phyloP scores from a whole-genome alignment of 2,113 vertebrate species.

The Hassar affinis region DNA sequence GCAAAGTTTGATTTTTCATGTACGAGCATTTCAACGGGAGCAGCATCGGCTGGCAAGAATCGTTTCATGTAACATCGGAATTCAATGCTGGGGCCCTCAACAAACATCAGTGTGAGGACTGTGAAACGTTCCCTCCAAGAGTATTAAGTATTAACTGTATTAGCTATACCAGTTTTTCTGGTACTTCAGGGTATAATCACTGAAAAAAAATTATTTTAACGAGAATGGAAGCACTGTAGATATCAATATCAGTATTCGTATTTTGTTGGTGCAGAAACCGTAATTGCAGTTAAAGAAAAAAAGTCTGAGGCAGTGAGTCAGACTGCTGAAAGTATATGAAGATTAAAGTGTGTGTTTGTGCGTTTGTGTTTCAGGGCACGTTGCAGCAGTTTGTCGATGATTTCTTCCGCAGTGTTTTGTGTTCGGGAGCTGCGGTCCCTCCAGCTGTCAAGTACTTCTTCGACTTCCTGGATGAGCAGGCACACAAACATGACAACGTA shows the following conservation, averaged over 20 bases:
- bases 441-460: conserved; percentile 97
- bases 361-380: conserved; percentile 78
- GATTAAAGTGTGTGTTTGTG: conserved; percentile 6
- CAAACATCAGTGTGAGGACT: too few relatives aligned
- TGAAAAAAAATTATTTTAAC: neutral
- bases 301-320: neutral
- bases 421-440: conserved; percentile 81
- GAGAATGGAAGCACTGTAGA: neutral
- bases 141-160: too few relatives aligned
- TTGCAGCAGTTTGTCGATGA: conserved; percentile 97
- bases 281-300: neutral
- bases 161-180: too few relatives aligned
- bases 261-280: neutral
- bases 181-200: neutral
- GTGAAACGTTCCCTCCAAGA: too few relatives aligned
- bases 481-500: conserved; percentile 86
- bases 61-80: too few relatives aligned
- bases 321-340: neutral
- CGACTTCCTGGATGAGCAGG: conserved; percentile 96
- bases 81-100: too few relatives aligned
- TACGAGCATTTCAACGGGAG: too few relatives aligned
- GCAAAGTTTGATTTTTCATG: too few relatives aligned
- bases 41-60: too few relatives aligned
- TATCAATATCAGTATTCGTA: too few relatives aligned
- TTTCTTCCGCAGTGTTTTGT: conserved; percentile 91